Evolutionary conservation across 2,113 vertebrate genomes (phyloP).

Genomic region (Gymnorhina tibicen): DNA sequence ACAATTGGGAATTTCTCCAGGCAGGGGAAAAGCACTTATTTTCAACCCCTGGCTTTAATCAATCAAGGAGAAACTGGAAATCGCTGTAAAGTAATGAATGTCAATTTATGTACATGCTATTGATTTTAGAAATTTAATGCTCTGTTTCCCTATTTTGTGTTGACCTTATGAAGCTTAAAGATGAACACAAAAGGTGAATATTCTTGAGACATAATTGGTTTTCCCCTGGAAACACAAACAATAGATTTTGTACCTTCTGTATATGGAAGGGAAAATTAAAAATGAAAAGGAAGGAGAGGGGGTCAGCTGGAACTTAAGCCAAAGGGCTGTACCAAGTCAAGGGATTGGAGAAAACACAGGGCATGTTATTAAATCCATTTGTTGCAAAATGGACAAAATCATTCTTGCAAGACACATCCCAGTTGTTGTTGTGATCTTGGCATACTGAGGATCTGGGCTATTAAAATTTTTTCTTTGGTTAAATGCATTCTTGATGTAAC

Average conservation of each 20-base stretch:
- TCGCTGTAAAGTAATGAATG: conserved; percentile 56
- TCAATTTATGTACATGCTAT: conserved; percentile 60
- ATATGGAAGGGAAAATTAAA: neutral
- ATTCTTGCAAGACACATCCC: neutral
- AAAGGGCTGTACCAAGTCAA: neutral
- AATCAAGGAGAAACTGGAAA: conserved; percentile 68
- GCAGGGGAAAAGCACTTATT: conserved; percentile 67
- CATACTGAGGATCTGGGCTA: neutral
- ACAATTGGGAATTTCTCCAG: conserved; percentile 68
- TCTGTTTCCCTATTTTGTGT: conserved; percentile 58
- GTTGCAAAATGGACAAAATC: neutral
- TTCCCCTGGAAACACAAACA: neutral
- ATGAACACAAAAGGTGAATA: conserved; percentile 48
- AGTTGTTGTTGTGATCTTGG: neutral
- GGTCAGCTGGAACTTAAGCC: conserved; percentile 22
- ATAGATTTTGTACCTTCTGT: neutral
- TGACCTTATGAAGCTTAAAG: conserved; percentile 43
- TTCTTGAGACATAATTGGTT: neutral
- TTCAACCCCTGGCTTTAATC: conserved; percentile 69
- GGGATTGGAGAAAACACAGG: neutral
- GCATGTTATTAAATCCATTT: conserved; percentile 1
- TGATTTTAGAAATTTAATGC: conserved; percentile 64
- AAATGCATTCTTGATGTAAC: neutral
- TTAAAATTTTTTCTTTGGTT: neutral
- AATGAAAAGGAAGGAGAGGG: neutral